A percentile compares a stretch with the other conserved stretches of the same genome.
These are phyloP conservation scores for Oryzias javanicus DNA, from an alignment of 2,113 vertebrate species.

Conservation along the genomic window DNA sequence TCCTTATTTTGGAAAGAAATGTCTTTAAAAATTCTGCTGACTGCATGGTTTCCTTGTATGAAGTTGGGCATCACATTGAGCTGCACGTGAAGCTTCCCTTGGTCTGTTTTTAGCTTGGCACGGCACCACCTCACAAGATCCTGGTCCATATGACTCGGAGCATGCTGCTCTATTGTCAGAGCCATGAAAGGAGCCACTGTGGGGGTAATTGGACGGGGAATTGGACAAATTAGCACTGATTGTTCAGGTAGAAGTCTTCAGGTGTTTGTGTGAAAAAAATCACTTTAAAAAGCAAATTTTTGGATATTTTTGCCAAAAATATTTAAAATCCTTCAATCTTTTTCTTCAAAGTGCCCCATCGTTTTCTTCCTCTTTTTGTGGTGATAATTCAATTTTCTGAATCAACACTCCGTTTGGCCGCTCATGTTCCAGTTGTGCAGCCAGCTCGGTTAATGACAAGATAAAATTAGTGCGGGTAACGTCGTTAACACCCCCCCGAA, in stretches of 20 bases:
- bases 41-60: neutral
- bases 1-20: neutral
- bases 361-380: neutral
- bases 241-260: constrained; percentile 33
- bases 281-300: neutral
- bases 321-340: neutral
- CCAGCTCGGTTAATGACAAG: constrained; percentile 10
- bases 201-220: constrained; percentile 29
- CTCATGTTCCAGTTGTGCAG: neutral
- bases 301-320: neutral
- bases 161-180: constrained; percentile 51
- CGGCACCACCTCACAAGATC: constrained; percentile 58
- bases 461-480: constrained; percentile 34
- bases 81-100: constrained; percentile 25
- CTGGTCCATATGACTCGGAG: constrained; percentile 49
- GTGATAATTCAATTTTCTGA: neutral
- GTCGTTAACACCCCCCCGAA: constrained; percentile 29
- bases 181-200: constrained; percentile 50
- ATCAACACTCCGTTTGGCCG: neutral
- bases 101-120: constrained; percentile 56
- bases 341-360: too few species aligned
- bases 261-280: constrained; percentile 1
- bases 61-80: constrained; percentile 48
- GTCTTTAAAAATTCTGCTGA: neutral
- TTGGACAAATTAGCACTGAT: constrained; percentile 35